Evolutionary conservation across 2,113 vertebrate genomes (phyloP).

Genomic region (Orientallactaga bullata): DNA sequence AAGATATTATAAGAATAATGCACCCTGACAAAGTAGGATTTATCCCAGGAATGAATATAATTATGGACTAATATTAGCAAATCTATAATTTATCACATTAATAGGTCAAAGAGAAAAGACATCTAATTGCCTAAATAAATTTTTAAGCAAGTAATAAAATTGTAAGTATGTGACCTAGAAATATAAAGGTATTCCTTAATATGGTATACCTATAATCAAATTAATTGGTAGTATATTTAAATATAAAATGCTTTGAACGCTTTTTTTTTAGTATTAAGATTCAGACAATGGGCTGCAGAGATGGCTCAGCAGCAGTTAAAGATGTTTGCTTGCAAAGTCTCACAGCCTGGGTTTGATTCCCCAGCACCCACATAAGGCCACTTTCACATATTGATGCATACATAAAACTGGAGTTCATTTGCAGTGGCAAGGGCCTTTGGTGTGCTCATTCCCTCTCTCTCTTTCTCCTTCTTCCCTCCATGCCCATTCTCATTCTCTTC

Average conservation of each 20-base stretch:
- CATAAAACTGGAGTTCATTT: no score
- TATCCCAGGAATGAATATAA: slow-evolving; percentile 60
- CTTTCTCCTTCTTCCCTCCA: no score
- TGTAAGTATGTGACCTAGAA: slow-evolving; percentile 20
- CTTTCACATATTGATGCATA: no score
- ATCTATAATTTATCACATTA: slow-evolving; percentile 66
- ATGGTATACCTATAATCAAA: slow-evolving; percentile 31
- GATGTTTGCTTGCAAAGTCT: no score
- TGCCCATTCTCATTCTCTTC: no score
- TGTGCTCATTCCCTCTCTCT: no score
- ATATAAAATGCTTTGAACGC: slow-evolving; percentile 6
- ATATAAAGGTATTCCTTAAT: slow-evolving; percentile 18
- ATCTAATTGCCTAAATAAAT: slow-evolving; percentile 32
- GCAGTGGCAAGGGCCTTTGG: no score
- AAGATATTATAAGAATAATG: slow-evolving; percentile 56
- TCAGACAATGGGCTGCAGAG: background rate
- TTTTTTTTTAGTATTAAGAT: slow-evolving; percentile 27
- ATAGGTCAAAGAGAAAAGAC: slow-evolving; percentile 52
- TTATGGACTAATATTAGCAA: slow-evolving; percentile 57
- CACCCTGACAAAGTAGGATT: slow-evolving; percentile 25
- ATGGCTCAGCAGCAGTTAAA: no score
- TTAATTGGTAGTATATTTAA: background rate
- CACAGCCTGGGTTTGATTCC: no score
- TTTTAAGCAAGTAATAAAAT: slow-evolving; percentile 39
- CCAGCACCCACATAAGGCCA: no score